A percentile compares a stretch with the other conserved stretches of the same genome.
These are phyloP conservation scores for Lithobates sylvaticus DNA, from an alignment of 2,797 vertebrate species.

Conservation along the genomic window DNA sequence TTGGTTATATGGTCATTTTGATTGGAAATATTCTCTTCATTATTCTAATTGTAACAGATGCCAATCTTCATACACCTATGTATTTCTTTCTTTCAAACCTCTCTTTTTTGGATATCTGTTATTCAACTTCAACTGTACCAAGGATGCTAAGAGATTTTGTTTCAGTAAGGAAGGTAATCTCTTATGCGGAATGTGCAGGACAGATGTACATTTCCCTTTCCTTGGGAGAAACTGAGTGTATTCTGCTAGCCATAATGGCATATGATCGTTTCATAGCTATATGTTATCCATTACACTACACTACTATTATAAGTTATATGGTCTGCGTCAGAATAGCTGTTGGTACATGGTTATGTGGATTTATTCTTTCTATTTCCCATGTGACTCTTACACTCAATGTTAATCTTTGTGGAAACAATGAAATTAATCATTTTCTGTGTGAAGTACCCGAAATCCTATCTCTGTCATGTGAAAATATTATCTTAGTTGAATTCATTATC, in stretches of 20 bases:
- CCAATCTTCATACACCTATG: neutral
- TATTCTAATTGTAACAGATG: neutral
- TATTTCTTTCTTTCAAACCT: neutral
- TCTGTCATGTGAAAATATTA: neutral
- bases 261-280: conserved; percentile 32
- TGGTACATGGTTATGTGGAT: conserved; percentile 15
- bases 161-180: neutral
- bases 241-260: neutral
- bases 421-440: neutral
- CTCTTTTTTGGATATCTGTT: neutral
- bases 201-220: neutral
- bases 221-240: neutral
- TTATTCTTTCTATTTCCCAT: neutral
- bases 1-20: no score
- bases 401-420: conserved; percentile 14
- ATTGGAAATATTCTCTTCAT: neutral
- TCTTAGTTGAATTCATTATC: no score
- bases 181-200: neutral
- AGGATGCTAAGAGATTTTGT: neutral
- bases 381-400: neutral
- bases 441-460: neutral
- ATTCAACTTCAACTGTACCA: neutral
- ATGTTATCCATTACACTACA: conserved; percentile 34
- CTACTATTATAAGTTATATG: neutral
- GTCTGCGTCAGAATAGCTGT: neutral